These are phyloP conservation scores for Dysmachus trigonus DNA, from an alignment of 2,888 invertebrate genomes.

Conservation along the genomic window DNA sequence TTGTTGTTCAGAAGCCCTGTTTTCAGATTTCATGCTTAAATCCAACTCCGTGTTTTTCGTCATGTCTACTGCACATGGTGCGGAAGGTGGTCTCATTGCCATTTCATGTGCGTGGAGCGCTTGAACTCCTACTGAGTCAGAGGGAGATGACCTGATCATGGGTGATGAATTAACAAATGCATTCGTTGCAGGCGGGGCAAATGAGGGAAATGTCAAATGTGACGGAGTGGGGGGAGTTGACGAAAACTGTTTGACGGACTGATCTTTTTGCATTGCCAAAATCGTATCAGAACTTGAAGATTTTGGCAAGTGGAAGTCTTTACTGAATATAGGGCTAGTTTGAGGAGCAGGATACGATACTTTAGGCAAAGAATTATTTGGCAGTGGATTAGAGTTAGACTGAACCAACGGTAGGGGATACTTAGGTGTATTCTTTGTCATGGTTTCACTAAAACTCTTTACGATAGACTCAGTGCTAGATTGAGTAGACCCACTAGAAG, in stretches of 20 bases:
- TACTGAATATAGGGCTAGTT: background rate
- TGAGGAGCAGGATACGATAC: background rate
- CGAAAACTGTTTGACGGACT: background rate
- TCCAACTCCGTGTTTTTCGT: constrained; percentile 41
- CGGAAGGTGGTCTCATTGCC: constrained; percentile 49
- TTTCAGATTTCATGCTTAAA: constrained; percentile 18
- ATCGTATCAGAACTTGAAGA: constrained; percentile 19
- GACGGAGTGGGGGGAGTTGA: constrained; percentile 44
- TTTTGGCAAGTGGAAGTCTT: background rate
- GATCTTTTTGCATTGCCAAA: background rate
- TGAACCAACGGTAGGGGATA: constrained; percentile 37
- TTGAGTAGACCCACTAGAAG: background rate
- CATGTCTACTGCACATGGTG: constrained; percentile 45
- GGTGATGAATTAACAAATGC: constrained; percentile 23
- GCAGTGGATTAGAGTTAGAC: background rate
- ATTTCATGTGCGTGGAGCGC: background rate
- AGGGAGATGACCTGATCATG: constrained; percentile 23
- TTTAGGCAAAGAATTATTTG: background rate
- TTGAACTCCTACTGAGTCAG: background rate
- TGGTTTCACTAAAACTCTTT: constrained; percentile 20
- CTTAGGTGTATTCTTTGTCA: constrained; percentile 44
- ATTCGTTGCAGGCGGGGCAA: constrained; percentile 37
- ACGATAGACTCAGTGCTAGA: background rate
- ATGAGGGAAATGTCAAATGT: constrained; percentile 41
- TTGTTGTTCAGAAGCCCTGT: background rate